phyloP scores from a whole-genome alignment of 2,797 vertebrate species.

The Fratercula arctica region DNA sequence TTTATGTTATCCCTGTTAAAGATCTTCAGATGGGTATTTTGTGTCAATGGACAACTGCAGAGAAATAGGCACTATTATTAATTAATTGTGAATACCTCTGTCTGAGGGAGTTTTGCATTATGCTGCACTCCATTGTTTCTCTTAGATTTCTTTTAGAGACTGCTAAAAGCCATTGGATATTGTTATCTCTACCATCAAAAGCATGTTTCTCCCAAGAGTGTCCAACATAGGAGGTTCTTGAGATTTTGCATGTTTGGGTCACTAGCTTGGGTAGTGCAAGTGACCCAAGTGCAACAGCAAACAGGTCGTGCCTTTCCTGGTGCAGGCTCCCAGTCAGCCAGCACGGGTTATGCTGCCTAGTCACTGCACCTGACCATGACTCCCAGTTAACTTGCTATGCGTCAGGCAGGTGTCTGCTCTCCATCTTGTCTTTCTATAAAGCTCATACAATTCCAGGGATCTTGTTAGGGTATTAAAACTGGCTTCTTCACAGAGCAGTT shows the following conservation, averaged over 20 bases:
- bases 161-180: not conserved
- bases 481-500: not conserved
- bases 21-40: not conserved
- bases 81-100: not conserved
- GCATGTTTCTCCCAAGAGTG: not conserved
- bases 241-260: not conserved
- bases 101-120: not conserved
- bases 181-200: not conserved
- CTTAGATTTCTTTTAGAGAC: not conserved
- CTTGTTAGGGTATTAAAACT: not conserved
- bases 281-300: not conserved
- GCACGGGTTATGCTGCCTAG: not conserved
- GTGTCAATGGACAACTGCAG: not conserved
- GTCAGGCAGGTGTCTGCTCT: not conserved
- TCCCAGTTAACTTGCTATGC: not conserved
- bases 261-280: not conserved
- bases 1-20: not conserved
- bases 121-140: not conserved
- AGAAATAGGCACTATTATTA: not conserved
- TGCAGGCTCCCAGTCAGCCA: not conserved
- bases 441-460: not conserved
- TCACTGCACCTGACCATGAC: not conserved
- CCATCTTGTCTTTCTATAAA: not conserved
- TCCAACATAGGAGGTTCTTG: not conserved
- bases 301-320: not conserved